Percentiles rank a stretch among this genome's conserved stretches.
Conservation (phyloP, 1,140 invertebrate genomes). For the Hyles vespertilio region DNA sequence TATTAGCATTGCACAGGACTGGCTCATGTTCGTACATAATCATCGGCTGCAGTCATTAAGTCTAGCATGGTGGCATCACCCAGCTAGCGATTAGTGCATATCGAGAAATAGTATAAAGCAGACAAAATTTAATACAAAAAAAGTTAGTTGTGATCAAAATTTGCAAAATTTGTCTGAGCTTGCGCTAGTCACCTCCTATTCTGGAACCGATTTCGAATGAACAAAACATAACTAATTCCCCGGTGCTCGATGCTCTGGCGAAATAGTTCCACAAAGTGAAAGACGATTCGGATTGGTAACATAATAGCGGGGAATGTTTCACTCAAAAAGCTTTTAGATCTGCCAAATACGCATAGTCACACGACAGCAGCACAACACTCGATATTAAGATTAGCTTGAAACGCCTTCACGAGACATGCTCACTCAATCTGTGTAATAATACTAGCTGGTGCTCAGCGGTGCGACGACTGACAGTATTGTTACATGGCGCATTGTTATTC, state of each 20-base stretch:
- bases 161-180: conserved; percentile 33
- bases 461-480: conserved; percentile 26
- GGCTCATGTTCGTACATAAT: conserved; percentile 60
- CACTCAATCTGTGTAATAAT: conserved; percentile 42
- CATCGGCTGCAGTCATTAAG: conserved; percentile 61
- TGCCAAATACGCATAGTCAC: conserved; percentile 53
- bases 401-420: conserved; percentile 53
- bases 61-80: conserved; percentile 66
- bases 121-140: conserved; percentile 7
- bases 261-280: not conserved
- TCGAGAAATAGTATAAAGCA: conserved; percentile 3
- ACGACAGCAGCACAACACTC: conserved; percentile 54
- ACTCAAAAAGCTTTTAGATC: conserved; percentile 58
- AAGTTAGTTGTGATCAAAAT: conserved; percentile 18
- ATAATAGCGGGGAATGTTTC: conserved; percentile 51
- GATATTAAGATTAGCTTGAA: conserved; percentile 47
- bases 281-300: conserved; percentile 50
- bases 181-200: conserved; percentile 43
- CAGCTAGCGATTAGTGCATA: conserved; percentile 65
- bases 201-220: conserved; percentile 40
- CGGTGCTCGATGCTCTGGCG: not conserved
- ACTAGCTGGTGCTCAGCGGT: conserved; percentile 30
- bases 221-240: no score
- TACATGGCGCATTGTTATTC: conserved; percentile 19
- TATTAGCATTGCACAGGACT: conserved; percentile 64